phyloP scores from a whole-genome alignment of 2,888 invertebrate genomes.

The Perizoma flavofasciatum region DNA sequence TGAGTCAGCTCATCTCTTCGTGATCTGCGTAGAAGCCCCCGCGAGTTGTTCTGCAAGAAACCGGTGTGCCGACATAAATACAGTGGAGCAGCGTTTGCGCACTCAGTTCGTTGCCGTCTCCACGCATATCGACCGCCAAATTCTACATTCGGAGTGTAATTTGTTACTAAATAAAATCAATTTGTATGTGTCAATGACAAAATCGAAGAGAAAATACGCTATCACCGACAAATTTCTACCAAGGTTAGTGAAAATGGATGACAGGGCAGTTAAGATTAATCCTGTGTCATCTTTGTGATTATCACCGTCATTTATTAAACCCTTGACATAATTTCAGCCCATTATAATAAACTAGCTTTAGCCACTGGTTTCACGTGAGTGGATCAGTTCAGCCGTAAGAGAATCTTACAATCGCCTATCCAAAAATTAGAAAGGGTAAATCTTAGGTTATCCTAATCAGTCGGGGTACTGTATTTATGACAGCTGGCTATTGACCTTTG shows the following conservation, averaged over 20 bases:
- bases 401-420: too few relatives aligned
- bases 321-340: neutral
- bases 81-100: slow-evolving; percentile 35
- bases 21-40: slow-evolving; percentile 8
- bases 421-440: too few relatives aligned
- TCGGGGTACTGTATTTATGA: too few relatives aligned
- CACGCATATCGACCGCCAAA: slow-evolving; percentile 60
- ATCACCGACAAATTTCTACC: slow-evolving; percentile 82
- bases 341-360: neutral
- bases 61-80: slow-evolving; percentile 62
- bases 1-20: slow-evolving; percentile 5
- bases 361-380: too few relatives aligned
- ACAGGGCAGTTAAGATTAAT: slow-evolving; percentile 9
- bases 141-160: slow-evolving; percentile 61
- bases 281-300: slow-evolving; percentile 14
- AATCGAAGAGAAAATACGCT: slow-evolving; percentile 80
- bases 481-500: too few relatives aligned
- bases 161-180: slow-evolving; percentile 58
- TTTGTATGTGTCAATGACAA: slow-evolving; percentile 83
- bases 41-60: slow-evolving; percentile 40
- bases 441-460: too few relatives aligned
- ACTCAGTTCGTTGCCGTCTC: slow-evolving; percentile 57
- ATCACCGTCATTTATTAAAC: neutral
- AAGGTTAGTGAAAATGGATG: slow-evolving; percentile 61
- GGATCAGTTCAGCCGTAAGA: too few relatives aligned